These are phyloP conservation scores for Schizotus pectinicornis DNA, from an alignment of 2,888 invertebrate genomes.

Conservation along the genomic window DNA sequence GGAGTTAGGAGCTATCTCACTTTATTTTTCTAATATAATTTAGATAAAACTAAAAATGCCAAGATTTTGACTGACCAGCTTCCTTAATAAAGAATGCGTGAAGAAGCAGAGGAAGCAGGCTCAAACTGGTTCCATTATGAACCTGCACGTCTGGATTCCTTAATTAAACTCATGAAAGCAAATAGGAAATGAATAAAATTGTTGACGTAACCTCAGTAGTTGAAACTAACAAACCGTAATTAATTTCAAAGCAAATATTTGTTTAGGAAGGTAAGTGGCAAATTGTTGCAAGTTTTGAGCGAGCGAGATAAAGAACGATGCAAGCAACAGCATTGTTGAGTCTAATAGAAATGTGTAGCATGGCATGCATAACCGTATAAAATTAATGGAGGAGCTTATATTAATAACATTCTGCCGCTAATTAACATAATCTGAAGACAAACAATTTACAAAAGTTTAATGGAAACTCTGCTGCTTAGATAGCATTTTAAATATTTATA, in stretches of 20 bases:
- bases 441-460: slow-evolving; percentile 35
- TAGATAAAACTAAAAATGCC: slow-evolving; percentile 13
- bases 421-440: slow-evolving; percentile 37
- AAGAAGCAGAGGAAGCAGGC: no score
- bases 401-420: slow-evolving; percentile 34
- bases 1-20: no score
- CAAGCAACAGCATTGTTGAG: no score
- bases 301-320: not conserved
- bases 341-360: no score
- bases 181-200: no score
- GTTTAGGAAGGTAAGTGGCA: not conserved
- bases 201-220: no score
- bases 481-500: slow-evolving; percentile 3
- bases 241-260: not conserved
- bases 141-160: no score
- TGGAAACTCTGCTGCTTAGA: slow-evolving; percentile 12
- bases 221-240: not conserved
- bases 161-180: no score
- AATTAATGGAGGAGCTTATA: slow-evolving; percentile 36
- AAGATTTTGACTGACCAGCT: slow-evolving; percentile 22
- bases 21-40: no score
- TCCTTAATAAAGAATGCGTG: no score
- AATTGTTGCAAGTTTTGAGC: not conserved
- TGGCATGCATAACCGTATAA: slow-evolving; percentile 15
- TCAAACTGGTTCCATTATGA: no score